Percentiles rank a stretch among this genome's conserved stretches.
Conservation (phyloP, 2,797 vertebrate genomes). For the Danio kyathit region DNA sequence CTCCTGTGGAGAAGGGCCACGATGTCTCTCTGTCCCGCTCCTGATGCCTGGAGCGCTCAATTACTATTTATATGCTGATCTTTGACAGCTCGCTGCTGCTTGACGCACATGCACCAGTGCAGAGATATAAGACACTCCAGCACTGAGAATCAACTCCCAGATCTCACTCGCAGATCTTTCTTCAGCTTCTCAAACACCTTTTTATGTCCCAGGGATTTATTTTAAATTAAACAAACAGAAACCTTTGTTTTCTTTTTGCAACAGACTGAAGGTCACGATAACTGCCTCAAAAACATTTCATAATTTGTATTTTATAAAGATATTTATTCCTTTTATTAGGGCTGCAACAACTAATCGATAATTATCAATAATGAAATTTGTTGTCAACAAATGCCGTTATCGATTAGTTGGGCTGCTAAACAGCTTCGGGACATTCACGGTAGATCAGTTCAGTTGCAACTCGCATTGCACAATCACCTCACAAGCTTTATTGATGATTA, state of each 20-base stretch:
- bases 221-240: background rate
- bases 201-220: background rate
- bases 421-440: too few species aligned
- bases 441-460: too few species aligned
- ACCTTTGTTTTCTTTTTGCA: background rate
- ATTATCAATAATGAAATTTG: too few species aligned
- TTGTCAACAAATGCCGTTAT: too few species aligned
- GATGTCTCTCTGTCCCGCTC: constrained; percentile 68
- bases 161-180: background rate
- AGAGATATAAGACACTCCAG: constrained; percentile 4
- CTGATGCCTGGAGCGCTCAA: constrained; percentile 73
- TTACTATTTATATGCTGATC: constrained; percentile 82
- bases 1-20: constrained; percentile 71
- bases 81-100: constrained; percentile 69
- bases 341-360: too few species aligned
- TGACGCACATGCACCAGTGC: constrained; percentile 43
- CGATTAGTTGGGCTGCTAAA: too few species aligned
- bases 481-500: too few species aligned
- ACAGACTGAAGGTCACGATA: background rate
- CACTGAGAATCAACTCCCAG: constrained; percentile 15
- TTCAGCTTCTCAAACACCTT: background rate
- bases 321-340: too few species aligned
- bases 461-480: too few species aligned
- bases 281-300: background rate
- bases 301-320: background rate